Percentiles rank a stretch among this genome's conserved stretches.
Conservation (phyloP, 2,113 vertebrate species). For the Poeciliopsis retropinna region DNA sequence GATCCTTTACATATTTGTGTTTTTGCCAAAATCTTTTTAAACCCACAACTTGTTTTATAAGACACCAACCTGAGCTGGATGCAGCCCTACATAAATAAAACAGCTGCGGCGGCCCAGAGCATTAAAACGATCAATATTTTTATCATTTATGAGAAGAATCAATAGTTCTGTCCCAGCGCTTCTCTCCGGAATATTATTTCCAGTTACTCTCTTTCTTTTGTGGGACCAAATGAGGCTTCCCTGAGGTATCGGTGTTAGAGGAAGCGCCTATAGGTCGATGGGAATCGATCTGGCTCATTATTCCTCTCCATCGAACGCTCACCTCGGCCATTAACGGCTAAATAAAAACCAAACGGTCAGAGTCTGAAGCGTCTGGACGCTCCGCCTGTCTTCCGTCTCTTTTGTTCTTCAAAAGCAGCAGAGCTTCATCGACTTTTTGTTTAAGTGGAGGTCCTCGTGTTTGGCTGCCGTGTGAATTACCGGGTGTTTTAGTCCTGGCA, state of each 20-base stretch:
- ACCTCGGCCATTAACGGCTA: conserved; percentile 62
- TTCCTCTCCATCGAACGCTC: conserved; percentile 49
- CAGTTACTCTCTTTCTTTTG: conserved; percentile 32
- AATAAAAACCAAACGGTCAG: conserved; percentile 49
- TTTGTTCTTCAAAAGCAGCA: conserved; percentile 40
- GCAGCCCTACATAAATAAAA: conserved; percentile 14
- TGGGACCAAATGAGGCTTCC: conserved; percentile 36
- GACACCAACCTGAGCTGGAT: neutral
- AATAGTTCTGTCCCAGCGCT: conserved; percentile 26
- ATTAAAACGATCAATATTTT: conserved; percentile 40
- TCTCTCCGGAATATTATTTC: conserved; percentile 35
- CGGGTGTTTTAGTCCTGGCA: conserved; percentile 19
- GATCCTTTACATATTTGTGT: neutral
- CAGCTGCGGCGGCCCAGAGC: neutral
- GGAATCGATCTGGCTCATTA: conserved; percentile 64
- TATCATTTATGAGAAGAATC: conserved; percentile 46
- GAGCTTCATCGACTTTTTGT: conserved; percentile 46
- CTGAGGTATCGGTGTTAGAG: conserved; percentile 42
- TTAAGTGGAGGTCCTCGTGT: conserved; percentile 11
- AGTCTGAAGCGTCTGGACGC: conserved; percentile 1
- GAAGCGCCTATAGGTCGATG: conserved; percentile 47
- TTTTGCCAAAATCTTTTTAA: neutral
- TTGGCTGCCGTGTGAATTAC: conserved; percentile 36
- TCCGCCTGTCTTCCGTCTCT: conserved; percentile 9
- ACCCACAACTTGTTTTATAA: neutral